Evolutionary conservation across 2,113 vertebrate genomes (phyloP), one percentile per base, ranked within the genome.

Genomic region (Mustela nigripes): DNA sequence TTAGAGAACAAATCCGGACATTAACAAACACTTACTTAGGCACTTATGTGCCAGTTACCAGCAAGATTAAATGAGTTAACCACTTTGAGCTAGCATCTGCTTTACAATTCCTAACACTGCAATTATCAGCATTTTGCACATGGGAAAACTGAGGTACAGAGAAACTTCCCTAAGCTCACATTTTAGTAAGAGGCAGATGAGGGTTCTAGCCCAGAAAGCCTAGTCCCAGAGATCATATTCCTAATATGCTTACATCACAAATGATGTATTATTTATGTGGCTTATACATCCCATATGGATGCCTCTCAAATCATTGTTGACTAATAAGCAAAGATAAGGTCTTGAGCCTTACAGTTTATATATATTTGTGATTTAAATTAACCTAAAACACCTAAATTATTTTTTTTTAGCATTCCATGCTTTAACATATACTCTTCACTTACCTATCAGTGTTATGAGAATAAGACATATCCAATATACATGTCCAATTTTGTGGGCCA

Each of bases 331-430:
- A 76, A 85, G 9, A 42, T 86, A 89, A 81, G 9, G n/a, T 60
- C 62, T 86, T 45, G 87, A 83, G 45, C n/a, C 31, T 79, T 42
- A 36, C 21, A 60, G 50, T 71, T 42, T 65, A 89, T 7, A 65
- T 42, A 81, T 9, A 83, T 81, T 67, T 83, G 56, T 74, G 15
- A 87, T 93, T 76, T 85, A 85, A 96, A 94, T 53, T 88, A 73
- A 76, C 53, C 15, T 69, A 80, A 87, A 87, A 4, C 15, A 58
- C 71, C 45, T 62, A 69, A 60, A 11, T 76, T 76, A 53, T 19
- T 63, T 81, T 67, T 91, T 67, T 91, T 79, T 53, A 85, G 42
- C 42, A 91, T 81, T 56, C 62, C 22, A 83, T 48, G 42, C 36
- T 89, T 90, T 93, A 87, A 86, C 19, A 58, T 2, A 42, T 45